Evolutionary conservation across 2,113 vertebrate species (phyloP).

Genomic region (Lamprotornis superbus): DNA sequence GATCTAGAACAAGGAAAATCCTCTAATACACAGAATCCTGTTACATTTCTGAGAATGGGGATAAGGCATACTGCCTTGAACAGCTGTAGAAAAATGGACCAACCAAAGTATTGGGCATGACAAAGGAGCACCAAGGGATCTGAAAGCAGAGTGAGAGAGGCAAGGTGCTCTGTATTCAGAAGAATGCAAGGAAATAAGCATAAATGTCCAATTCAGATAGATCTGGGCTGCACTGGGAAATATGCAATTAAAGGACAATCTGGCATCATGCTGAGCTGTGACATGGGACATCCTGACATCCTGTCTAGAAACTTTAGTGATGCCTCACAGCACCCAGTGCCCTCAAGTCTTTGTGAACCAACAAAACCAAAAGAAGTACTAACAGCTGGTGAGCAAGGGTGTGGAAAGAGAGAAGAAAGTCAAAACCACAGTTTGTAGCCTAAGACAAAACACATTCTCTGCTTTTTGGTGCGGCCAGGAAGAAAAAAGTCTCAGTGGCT

Average conservation of each 20-base stretch:
- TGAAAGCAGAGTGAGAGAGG: neutral
- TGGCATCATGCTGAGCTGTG: neutral
- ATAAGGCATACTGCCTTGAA: neutral
- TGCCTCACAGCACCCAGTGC: neutral
- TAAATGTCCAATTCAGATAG: neutral
- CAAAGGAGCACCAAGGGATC: neutral
- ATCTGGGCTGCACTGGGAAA: neutral
- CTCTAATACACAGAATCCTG: neutral
- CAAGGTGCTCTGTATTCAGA: no score
- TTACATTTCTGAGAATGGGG: neutral
- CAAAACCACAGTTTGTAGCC: neutral
- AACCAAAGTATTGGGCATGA: neutral
- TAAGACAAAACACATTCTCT: neutral
- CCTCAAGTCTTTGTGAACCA: neutral
- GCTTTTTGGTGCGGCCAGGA: neutral
- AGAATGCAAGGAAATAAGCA: neutral
- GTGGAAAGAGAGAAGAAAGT: neutral
- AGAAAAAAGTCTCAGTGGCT: neutral
- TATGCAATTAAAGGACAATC: neutral
- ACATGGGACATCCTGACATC: neutral
- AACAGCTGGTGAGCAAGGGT: neutral
- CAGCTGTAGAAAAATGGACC: neutral
- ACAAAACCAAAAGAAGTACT: neutral
- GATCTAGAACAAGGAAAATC: neutral
- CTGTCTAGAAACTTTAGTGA: neutral